A percentile compares a stretch with the other conserved stretches of the same genome.
Evolutionary conservation across 2,113 vertebrate species (phyloP).

Genomic region (Hippolais icterina): DNA sequence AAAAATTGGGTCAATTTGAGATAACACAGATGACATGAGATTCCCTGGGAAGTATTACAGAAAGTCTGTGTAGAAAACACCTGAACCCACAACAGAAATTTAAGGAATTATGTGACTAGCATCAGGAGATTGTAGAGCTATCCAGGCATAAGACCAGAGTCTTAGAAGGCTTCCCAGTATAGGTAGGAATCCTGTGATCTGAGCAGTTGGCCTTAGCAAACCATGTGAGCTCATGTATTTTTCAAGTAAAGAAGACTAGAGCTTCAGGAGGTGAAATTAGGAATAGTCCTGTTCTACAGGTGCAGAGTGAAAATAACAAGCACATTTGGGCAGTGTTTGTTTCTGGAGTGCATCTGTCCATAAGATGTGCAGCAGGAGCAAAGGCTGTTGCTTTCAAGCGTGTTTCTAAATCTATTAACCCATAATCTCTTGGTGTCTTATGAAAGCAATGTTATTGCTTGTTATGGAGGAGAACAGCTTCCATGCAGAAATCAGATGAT

Average conservation of each 20-base stretch:
- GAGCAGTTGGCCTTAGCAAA: background rate
- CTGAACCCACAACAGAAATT: background rate
- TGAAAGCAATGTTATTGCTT: background rate
- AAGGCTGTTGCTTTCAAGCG: background rate
- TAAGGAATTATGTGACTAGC: background rate
- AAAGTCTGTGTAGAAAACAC: background rate
- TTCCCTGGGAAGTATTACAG: background rate
- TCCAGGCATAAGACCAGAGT: background rate
- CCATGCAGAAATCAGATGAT: background rate
- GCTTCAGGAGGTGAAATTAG: background rate
- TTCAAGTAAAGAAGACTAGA: background rate
- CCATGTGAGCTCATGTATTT: background rate
- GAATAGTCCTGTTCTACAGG: background rate
- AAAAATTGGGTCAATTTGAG: background rate
- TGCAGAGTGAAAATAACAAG: background rate
- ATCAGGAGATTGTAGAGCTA: background rate
- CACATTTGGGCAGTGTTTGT: background rate
- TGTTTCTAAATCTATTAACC: background rate
- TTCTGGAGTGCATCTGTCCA: background rate
- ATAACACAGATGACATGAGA: background rate
- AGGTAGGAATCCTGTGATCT: background rate
- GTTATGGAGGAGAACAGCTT: background rate
- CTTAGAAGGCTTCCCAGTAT: background rate
- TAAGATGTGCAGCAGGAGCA: background rate
- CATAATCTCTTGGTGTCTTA: background rate